These are phyloP conservation scores for Benthosema pterotum DNA, from an alignment of 2,797 vertebrate genomes.

Conservation along the genomic window DNA sequence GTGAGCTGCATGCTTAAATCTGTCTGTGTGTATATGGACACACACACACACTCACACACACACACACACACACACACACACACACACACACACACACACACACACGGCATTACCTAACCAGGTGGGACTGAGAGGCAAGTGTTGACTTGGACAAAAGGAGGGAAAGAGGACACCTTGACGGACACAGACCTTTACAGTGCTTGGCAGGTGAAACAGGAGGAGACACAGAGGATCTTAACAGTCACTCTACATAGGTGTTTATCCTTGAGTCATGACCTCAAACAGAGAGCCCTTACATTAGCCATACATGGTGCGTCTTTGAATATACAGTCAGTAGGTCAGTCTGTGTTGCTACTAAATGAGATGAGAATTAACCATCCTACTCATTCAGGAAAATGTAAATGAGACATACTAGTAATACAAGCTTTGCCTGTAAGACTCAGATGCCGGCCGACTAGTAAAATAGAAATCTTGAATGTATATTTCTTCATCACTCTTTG, in stretches of 20 bases:
- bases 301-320: too few relatives aligned
- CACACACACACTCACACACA: constrained; percentile 28
- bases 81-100: constrained; percentile 19
- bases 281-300: background rate
- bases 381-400: too few relatives aligned
- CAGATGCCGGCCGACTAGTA: too few relatives aligned
- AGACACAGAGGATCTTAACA: constrained; percentile 1
- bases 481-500: constrained; percentile 1
- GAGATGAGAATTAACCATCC: too few relatives aligned
- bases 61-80: constrained; percentile 15
- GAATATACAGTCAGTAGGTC: too few relatives aligned
- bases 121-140: constrained; percentile 53
- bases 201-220: constrained; percentile 10
- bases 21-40: constrained; percentile 33
- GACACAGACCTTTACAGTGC: constrained; percentile 17
- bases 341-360: too few relatives aligned
- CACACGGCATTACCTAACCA: constrained; percentile 46
- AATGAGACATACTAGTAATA: too few relatives aligned
- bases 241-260: constrained; percentile 14
- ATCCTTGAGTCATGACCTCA: background rate
- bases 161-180: constrained; percentile 51
- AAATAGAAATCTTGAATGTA: background rate
- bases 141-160: constrained; percentile 52
- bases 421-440: too few relatives aligned
- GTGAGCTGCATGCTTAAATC: constrained; percentile 25